These are phyloP conservation scores for Rhadina sibilatrix DNA, from an alignment of 2,113 vertebrate genomes.

Conservation along the genomic window DNA sequence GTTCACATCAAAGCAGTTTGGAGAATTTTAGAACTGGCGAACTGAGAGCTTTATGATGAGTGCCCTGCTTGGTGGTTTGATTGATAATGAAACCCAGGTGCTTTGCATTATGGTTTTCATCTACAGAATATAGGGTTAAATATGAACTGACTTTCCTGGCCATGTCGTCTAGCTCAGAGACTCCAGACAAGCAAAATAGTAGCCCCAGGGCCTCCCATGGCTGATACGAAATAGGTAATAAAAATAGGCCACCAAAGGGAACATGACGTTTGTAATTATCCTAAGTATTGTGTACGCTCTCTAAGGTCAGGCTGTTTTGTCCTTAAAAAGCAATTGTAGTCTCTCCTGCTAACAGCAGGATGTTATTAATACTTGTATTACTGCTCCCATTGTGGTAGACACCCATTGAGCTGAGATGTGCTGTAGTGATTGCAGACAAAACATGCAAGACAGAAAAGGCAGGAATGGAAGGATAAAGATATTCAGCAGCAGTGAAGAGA, in stretches of 20 bases:
- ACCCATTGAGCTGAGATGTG: not conserved
- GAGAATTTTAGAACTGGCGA: constrained; percentile 25
- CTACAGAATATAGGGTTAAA: constrained; percentile 5
- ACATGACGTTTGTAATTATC: constrained; percentile 45
- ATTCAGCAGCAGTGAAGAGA: not conserved
- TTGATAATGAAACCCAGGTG: constrained; percentile 37
- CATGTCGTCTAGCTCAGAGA: not conserved
- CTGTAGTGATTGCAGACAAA: not conserved
- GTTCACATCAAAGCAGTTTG: constrained; percentile 5
- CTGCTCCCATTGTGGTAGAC: not conserved
- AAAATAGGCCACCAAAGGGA: constrained; percentile 49
- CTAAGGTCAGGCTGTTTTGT: constrained; percentile 31
- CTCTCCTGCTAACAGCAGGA: constrained; percentile 21
- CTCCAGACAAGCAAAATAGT: constrained; percentile 56
- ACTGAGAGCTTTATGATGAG: not conserved
- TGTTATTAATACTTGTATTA: constrained; percentile 20
- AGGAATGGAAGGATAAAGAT: not conserved
- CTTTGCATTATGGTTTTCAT: not conserved
- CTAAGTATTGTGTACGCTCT: constrained; percentile 14
- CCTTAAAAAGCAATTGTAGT: constrained; percentile 11
- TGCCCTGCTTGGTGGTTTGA: constrained; percentile 12
- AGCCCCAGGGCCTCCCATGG: constrained; percentile 9
- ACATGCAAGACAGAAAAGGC: not conserved
- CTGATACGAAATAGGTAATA: constrained; percentile 52
- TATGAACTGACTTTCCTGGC: constrained; percentile 12